phyloP scores from a whole-genome alignment of 2,113 vertebrate genomes.

The Perognathus longimembris region DNA sequence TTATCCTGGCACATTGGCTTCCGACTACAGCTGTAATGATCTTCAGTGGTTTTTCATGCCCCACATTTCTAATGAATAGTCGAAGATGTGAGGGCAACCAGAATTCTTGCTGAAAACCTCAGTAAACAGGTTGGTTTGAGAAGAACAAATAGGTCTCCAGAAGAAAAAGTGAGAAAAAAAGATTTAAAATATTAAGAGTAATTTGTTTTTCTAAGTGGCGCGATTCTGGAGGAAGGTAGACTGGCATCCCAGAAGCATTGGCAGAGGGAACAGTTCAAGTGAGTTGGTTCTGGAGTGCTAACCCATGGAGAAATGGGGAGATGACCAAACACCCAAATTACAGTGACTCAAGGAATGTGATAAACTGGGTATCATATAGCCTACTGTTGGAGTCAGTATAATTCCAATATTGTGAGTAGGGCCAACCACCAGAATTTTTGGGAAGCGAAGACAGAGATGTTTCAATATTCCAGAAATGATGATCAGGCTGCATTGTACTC shows the following conservation, averaged over 20 bases:
- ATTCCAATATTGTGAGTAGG: neutral
- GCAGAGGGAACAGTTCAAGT: neutral
- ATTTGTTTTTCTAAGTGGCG: neutral
- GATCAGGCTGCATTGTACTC: no score
- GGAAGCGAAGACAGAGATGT: neutral
- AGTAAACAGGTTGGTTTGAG: slow-evolving; percentile 81
- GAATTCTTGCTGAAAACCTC: slow-evolving; percentile 77
- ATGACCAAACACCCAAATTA: neutral
- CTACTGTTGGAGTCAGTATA: neutral
- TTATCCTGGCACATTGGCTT: slow-evolving; percentile 89
- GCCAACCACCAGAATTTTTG: neutral
- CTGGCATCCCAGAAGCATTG: neutral
- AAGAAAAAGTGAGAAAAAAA: slow-evolving; percentile 40
- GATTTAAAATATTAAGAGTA: neutral
- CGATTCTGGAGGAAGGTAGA: neutral
- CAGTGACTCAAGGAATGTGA: neutral
- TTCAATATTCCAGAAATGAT: no score
- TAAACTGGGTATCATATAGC: neutral
- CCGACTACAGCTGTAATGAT: slow-evolving; percentile 91
- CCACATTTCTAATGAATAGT: slow-evolving; percentile 88
- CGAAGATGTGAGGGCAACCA: slow-evolving; percentile 73
- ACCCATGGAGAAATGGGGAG: neutral
- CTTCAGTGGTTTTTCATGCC: slow-evolving; percentile 88
- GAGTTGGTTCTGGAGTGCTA: neutral
- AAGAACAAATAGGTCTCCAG: slow-evolving; percentile 70